A percentile compares a stretch with the other conserved stretches of the same genome.
Evolutionary conservation across 2,113 vertebrate genomes (phyloP).

Genomic region (Rana temporaria): DNA sequence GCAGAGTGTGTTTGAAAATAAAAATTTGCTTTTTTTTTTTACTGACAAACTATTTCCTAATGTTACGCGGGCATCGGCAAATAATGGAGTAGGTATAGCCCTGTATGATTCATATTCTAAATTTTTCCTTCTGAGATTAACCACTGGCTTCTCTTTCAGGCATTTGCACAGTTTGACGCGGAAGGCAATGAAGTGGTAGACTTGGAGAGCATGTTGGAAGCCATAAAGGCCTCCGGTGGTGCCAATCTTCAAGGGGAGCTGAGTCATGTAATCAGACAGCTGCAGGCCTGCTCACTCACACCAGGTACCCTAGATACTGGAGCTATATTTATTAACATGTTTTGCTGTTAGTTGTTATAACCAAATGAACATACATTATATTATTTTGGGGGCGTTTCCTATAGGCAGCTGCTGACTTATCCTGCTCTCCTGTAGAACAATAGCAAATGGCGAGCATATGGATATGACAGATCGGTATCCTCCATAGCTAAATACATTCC

Average conservation of each 20-base stretch:
- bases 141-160: constrained; percentile 69
- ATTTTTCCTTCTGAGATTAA: constrained; percentile 11
- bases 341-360: neutral
- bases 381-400: too few relatives aligned
- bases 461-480: too few relatives aligned
- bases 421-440: too few relatives aligned
- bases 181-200: constrained; percentile 94
- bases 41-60: too few relatives aligned
- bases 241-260: constrained; percentile 94
- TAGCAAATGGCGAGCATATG: too few relatives aligned
- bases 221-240: constrained; percentile 91
- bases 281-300: constrained; percentile 93
- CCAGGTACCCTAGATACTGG: constrained; percentile 78
- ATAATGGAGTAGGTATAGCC: neutral
- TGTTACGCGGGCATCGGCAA: too few relatives aligned
- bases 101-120: neutral
- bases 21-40: too few relatives aligned
- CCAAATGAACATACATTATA: neutral
- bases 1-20: too few relatives aligned
- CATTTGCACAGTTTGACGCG: constrained; percentile 94
- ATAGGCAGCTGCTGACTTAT: too few relatives aligned
- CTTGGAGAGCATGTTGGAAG: constrained; percentile 90
- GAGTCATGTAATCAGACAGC: constrained; percentile 92
- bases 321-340: neutral
- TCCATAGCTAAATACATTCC: too few relatives aligned